Conservation (phyloP, 2,797 vertebrate genomes). For the Enteromius fasciolatus region DNA sequence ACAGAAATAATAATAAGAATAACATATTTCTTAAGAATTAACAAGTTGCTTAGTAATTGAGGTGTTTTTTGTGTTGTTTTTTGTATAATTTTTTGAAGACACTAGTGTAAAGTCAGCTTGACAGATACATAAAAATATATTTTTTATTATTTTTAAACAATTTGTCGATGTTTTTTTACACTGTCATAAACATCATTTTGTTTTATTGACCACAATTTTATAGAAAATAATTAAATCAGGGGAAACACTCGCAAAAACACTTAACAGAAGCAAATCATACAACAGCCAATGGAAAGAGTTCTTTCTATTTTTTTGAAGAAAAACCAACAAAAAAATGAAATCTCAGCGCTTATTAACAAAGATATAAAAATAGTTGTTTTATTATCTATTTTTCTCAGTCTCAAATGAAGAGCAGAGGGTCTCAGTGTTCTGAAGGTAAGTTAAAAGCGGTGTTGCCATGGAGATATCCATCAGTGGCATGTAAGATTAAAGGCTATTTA, state of each 20-base stretch:
- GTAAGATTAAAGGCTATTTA: slow-evolving; percentile 54
- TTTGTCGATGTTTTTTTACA: no score
- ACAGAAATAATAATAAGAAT: no score
- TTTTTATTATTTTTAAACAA: no score
- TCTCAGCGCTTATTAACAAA: background rate
- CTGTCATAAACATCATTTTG: background rate
- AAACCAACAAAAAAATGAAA: background rate
- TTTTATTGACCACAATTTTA: background rate
- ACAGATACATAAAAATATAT: no score
- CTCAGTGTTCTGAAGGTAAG: slow-evolving; percentile 42
- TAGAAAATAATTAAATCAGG: no score
- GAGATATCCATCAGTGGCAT: slow-evolving; percentile 58
- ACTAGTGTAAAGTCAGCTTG: no score
- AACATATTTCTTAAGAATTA: no score
- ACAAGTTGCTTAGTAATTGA: no score
- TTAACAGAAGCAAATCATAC: background rate
- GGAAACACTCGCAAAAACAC: no score
- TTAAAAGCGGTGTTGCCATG: slow-evolving; percentile 54
- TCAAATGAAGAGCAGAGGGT: background rate
- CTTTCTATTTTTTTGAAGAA: background rate
- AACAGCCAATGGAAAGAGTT: no score
- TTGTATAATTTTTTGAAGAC: no score
- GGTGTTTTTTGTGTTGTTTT: no score
- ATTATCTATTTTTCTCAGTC: background rate
- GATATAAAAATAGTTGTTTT: background rate